Evolutionary conservation across 2,888 invertebrate genomes (phyloP).

Genomic region (Diarsia brunnea): DNA sequence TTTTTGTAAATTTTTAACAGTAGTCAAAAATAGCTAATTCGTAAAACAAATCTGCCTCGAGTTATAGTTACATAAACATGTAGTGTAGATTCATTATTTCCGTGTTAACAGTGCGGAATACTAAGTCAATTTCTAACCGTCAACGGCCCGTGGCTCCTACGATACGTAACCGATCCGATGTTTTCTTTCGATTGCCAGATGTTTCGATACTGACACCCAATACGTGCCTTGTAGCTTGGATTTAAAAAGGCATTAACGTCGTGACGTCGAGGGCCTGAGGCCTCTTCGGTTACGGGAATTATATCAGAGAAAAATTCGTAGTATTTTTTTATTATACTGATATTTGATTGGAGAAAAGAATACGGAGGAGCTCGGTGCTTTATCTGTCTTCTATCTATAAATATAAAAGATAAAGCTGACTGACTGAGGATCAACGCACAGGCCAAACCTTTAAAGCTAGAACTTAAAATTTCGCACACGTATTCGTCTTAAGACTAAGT

Average conservation of each 20-base stretch:
- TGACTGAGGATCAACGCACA: too few species aligned
- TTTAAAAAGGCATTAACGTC: constrained; percentile 46
- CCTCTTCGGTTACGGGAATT: constrained; percentile 22
- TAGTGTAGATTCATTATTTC: constrained; percentile 4
- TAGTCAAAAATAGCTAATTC: neutral
- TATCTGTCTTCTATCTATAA: too few species aligned
- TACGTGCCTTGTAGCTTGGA: constrained; percentile 34
- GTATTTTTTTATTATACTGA: neutral
- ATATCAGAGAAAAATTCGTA: neutral
- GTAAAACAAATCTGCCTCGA: neutral
- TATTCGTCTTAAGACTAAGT: too few species aligned
- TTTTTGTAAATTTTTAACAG: too few species aligned
- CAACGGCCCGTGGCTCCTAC: constrained; percentile 1
- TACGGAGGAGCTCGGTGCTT: neutral
- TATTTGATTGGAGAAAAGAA: neutral
- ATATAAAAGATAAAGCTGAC: too few species aligned
- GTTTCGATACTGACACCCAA: constrained; percentile 39
- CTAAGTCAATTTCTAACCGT: constrained; percentile 4
- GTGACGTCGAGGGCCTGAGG: neutral
- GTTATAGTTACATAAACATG: neutral
- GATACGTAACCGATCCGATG: constrained; percentile 28
- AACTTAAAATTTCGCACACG: too few species aligned
- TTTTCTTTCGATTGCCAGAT: constrained; percentile 47
- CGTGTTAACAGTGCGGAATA: constrained; percentile 11
- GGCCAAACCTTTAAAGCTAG: too few species aligned